A percentile compares a stretch with the other conserved stretches of the same genome.
Conservation (phyloP, 2,113 vertebrate species). For the Rhabdornis inornatus region DNA sequence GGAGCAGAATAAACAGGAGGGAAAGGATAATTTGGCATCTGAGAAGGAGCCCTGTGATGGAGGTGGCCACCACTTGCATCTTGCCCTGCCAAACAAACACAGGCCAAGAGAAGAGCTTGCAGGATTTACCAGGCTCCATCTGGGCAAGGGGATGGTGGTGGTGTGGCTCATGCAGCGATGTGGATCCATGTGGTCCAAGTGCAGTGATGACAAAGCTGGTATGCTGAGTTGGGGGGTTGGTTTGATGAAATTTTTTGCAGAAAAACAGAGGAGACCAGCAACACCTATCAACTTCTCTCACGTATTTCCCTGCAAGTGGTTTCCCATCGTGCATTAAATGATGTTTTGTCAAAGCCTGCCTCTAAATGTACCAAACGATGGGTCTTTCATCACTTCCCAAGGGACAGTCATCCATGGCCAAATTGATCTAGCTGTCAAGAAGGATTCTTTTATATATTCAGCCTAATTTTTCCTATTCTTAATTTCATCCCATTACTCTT, state of each 20-base stretch:
- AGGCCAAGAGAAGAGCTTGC: not conserved
- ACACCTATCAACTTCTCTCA: not conserved
- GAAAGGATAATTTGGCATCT: not conserved
- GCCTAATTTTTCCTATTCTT: conserved; percentile 30
- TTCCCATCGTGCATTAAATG: not conserved
- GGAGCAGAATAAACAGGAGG: not conserved
- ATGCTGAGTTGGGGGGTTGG: not conserved
- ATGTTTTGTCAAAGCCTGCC: not conserved
- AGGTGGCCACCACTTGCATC: accelerated
- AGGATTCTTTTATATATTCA: conserved; percentile 1
- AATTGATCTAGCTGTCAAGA: conserved; percentile 21
- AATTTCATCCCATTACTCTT: conserved; percentile 48
- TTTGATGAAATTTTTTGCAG: not conserved
- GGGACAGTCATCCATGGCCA: not conserved
- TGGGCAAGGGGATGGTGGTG: not conserved
- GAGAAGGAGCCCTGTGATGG: not conserved
- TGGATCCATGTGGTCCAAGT: not conserved
- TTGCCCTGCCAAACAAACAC: accelerated
- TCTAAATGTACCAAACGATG: not conserved
- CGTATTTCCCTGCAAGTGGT: not conserved
- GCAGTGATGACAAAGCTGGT: not conserved
- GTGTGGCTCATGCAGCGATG: accelerated
- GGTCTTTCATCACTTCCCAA: conserved; percentile 12
- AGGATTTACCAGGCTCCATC: not conserved
- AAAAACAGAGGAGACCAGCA: not conserved